Evolutionary conservation across 2,888 invertebrate genomes (phyloP).

Genomic region (Drosophila crucigera): DNA sequence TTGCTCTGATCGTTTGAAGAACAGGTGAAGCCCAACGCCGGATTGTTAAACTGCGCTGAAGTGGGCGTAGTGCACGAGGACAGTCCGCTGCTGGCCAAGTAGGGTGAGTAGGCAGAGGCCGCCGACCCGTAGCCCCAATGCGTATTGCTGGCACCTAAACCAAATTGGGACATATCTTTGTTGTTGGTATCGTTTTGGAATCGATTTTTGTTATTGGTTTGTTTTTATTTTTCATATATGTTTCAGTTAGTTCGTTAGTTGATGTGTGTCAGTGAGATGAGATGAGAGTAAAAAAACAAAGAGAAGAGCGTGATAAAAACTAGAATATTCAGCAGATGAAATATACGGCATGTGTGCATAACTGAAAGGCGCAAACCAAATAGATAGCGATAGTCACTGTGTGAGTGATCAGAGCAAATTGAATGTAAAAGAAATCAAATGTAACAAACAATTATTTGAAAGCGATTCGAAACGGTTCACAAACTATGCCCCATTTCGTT

Average conservation of each 20-base stretch:
- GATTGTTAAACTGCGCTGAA: constrained; percentile 90
- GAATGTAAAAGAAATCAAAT: neutral
- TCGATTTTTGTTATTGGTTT: constrained; percentile 17
- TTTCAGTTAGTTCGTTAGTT: constrained; percentile 2
- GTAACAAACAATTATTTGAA: constrained; percentile 1
- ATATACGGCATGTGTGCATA: constrained; percentile 25
- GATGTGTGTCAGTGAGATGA: constrained; percentile 25
- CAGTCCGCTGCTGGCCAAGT: constrained; percentile 89
- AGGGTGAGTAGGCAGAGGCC: constrained; percentile 94
- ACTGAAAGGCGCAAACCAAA: constrained; percentile 14
- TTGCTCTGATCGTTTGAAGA: constrained; percentile 88
- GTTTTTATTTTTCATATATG: constrained; percentile 19
- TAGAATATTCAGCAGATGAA: constrained; percentile 37
- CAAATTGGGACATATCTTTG: constrained; percentile 94
- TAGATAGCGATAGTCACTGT: constrained; percentile 1
- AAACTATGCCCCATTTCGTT: constrained; percentile 1
- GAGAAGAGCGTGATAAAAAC: constrained; percentile 50
- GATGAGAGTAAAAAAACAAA: constrained; percentile 40
- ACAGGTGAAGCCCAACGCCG: constrained; percentile 90
- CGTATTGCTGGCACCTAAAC: constrained; percentile 92
- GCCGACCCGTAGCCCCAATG: constrained; percentile 95
- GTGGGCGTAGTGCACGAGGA: constrained; percentile 92
- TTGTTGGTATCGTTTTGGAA: constrained; percentile 41
- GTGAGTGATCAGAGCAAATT: neutral
- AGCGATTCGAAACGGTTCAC: neutral